Base-by-base conservation (phyloP, 1,140 invertebrate genomes). In the Drosophila pachea region DNA sequence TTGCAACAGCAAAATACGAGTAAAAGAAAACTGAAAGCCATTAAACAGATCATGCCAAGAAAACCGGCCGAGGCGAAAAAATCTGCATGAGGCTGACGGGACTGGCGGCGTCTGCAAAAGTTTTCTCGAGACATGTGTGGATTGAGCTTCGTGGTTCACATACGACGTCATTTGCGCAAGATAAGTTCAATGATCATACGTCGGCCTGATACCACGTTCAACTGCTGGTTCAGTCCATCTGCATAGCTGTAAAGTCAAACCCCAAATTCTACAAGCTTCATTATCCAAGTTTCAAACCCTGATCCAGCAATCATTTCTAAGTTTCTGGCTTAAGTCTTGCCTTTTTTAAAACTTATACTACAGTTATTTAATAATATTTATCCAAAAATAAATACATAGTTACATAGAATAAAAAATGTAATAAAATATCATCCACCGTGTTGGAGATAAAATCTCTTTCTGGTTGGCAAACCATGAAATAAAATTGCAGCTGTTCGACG, bases 41-140 rank as follows among this genome's bases (percentile, higher is more conserved):
- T 84, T 79, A 86, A 84, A 84, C 81, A 86, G 79, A 84, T 84
- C 79, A 84, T 84, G 79, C 81, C 81, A 84, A 73, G 76, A 68
- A 84, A 84, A 84, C 86, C 79, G 79, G 79, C 84, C 79, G 79
- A 68, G 86, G 81, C 86, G 81, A 84, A 84, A 22, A 84, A 84
- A 79, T 79, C 76, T 69, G 72, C 81, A 74, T 81, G 81, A 78
- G 76, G 22, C 49, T 38, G 58, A 47, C 65, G 63, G 40, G n/a
- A 53, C 42, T 59, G 71, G 48, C 43, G 22, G 33, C 33, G 29
- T 50, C 61, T 70, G 68, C 68, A 54, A 58, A 58, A 53, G 68
- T 65, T 58, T 70, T 65, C 53, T 36, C 40, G 47, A 31, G 45
- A 7, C n/a, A 43, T 43, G n/a, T n/a, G 12, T 6, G 40, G 12